Conservation (phyloP, 2,888 invertebrate genomes). For the Macrophya alboannulata region DNA sequence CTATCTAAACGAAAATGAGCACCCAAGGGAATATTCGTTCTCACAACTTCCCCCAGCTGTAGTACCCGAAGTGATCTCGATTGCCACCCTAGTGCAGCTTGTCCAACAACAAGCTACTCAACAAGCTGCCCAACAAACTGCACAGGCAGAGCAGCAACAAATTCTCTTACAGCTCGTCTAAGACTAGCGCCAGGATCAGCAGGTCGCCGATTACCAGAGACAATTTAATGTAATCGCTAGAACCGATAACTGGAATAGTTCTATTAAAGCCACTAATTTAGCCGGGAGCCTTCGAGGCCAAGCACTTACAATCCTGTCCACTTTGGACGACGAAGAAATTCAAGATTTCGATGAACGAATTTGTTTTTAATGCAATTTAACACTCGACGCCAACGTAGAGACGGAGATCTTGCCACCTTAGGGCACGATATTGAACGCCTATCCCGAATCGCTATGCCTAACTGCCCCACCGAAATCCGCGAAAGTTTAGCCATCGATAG, state of each 20-base stretch:
- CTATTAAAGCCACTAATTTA: not conserved
- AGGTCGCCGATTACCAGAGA: not conserved
- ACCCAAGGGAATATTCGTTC: not conserved
- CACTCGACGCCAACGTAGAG: not conserved
- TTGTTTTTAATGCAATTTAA: not conserved
- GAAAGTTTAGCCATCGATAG: not conserved
- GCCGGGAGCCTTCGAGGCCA: not conserved
- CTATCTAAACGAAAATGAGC: not conserved
- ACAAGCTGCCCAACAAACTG: not conserved
- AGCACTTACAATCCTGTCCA: not conserved
- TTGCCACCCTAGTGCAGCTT: not conserved
- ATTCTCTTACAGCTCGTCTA: not conserved
- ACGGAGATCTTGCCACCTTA: too few relatives aligned
- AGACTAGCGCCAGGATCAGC: not conserved
- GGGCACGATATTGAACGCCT: too few relatives aligned
- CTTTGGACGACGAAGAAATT: not conserved
- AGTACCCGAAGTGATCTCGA: not conserved
- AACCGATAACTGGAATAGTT: not conserved
- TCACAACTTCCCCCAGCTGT: not conserved
- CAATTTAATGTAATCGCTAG: not conserved
- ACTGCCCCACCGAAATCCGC: not conserved
- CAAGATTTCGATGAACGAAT: not conserved
- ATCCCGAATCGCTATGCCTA: too few relatives aligned
- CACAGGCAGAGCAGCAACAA: not conserved
- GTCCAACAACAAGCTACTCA: too few relatives aligned